phyloP scores from a whole-genome alignment of 2,888 invertebrate species.

The Netelia fuscicornis region DNA sequence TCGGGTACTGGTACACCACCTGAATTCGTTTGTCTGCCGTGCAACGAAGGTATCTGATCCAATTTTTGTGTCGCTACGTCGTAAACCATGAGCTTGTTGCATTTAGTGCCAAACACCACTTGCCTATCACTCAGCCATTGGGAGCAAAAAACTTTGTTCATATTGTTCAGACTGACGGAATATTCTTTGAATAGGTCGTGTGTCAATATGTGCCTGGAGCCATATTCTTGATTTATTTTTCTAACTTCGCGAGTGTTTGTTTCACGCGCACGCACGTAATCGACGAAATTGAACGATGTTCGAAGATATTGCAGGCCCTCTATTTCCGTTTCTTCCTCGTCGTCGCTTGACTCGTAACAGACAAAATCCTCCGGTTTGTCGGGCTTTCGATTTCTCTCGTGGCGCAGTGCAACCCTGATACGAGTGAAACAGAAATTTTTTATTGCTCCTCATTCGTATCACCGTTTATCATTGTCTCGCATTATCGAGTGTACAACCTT shows the following conservation, averaged over 20 bases:
- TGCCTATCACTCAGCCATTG: constrained; percentile 98
- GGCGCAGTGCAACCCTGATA: constrained; percentile 82
- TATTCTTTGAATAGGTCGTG: constrained; percentile 96
- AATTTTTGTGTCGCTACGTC: constrained; percentile 94
- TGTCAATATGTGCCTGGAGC: constrained; percentile 94
- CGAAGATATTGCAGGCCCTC: constrained; percentile 90
- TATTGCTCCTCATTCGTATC: background rate
- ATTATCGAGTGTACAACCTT: constrained; percentile 83
- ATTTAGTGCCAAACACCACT: constrained; percentile 98
- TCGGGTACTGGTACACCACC: constrained; percentile 86
- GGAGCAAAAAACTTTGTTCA: constrained; percentile 98
- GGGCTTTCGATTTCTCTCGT: constrained; percentile 92
- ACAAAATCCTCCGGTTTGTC: constrained; percentile 97
- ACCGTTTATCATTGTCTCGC: background rate
- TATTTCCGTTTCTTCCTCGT: constrained; percentile 92
- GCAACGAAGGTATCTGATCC: constrained; percentile 95
- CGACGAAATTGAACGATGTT: constrained; percentile 94
- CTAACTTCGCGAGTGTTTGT: constrained; percentile 90
- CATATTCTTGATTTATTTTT: constrained; percentile 91
- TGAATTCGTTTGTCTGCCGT: constrained; percentile 87
- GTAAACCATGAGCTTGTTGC: constrained; percentile 97
- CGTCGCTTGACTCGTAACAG: constrained; percentile 94
- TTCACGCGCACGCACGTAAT: constrained; percentile 93
- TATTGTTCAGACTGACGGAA: constrained; percentile 92
- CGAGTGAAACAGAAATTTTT: constrained; percentile 28